A percentile compares a stretch with the other conserved stretches of the same genome.
phyloP scores from a whole-genome alignment of 2,888 invertebrate species.

The Ephialtes manifestator region DNA sequence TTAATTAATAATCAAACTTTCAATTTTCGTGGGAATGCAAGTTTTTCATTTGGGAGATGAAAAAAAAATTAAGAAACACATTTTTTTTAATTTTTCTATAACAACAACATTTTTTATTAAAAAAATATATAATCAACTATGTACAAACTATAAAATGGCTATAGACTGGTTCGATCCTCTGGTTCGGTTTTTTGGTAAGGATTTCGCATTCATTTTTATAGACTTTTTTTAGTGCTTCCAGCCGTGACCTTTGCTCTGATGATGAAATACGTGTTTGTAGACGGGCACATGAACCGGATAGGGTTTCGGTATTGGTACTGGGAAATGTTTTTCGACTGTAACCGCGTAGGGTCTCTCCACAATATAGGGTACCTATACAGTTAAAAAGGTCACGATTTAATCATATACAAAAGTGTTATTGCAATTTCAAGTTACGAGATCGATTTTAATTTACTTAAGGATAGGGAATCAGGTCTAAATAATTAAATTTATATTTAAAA shows the following conservation, averaged over 20 bases:
- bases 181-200: conserved; percentile 69
- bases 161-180: conserved; percentile 1
- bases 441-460: not conserved
- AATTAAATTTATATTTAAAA: no score
- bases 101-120: conserved; percentile 4
- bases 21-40: not conserved
- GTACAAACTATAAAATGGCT: conserved; percentile 63
- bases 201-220: conserved; percentile 18
- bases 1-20: not conserved
- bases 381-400: not conserved
- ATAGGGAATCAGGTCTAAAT: no score
- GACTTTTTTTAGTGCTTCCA: conserved; percentile 77
- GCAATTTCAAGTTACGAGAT: not conserved
- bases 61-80: not conserved
- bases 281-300: conserved; percentile 88
- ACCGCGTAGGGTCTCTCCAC: conserved; percentile 88
- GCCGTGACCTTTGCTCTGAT: conserved; percentile 80
- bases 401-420: not conserved
- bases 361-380: conserved; percentile 86
- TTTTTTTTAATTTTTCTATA: no score
- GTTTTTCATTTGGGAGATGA: not conserved
- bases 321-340: conserved; percentile 87
- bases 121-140: conserved; percentile 65
- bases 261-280: conserved; percentile 86
- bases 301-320: conserved; percentile 88